Evolutionary conservation across 2,888 invertebrate species (phyloP).

Genomic region (Ophonus ardosiacus): DNA sequence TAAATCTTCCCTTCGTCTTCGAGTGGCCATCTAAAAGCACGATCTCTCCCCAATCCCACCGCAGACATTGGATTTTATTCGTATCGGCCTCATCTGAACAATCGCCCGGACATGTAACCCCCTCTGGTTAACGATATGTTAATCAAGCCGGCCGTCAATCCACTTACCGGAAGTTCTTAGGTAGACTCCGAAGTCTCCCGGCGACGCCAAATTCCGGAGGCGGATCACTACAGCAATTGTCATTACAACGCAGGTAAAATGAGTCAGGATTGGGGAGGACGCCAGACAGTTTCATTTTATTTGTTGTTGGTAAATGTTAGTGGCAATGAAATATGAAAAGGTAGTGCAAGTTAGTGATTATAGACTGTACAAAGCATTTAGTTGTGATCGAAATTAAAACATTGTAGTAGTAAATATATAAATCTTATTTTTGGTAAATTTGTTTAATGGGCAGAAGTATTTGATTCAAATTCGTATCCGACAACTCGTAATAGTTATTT

Average conservation of each 20-base stretch:
- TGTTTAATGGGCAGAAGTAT: too few species aligned
- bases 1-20: background rate
- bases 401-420: too few species aligned
- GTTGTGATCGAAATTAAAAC: too few species aligned
- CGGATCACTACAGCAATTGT: constrained; percentile 37
- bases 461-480: too few species aligned
- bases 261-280: background rate
- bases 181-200: background rate
- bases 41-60: background rate
- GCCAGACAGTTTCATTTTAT: constrained; percentile 13
- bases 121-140: constrained; percentile 52
- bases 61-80: constrained; percentile 52
- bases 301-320: constrained; percentile 33
- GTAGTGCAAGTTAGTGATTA: background rate
- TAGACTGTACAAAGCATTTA: background rate
- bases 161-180: constrained; percentile 55
- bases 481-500: too few species aligned
- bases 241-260: constrained; percentile 12
- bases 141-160: constrained; percentile 42
- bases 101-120: constrained; percentile 20
- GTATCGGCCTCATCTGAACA: constrained; percentile 40
- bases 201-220: background rate
- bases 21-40: background rate
- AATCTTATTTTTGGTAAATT: too few species aligned
- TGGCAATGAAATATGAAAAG: background rate